Conservation (phyloP, 2,888 invertebrate genomes). For the Cyrtodaria siliqua region DNA sequence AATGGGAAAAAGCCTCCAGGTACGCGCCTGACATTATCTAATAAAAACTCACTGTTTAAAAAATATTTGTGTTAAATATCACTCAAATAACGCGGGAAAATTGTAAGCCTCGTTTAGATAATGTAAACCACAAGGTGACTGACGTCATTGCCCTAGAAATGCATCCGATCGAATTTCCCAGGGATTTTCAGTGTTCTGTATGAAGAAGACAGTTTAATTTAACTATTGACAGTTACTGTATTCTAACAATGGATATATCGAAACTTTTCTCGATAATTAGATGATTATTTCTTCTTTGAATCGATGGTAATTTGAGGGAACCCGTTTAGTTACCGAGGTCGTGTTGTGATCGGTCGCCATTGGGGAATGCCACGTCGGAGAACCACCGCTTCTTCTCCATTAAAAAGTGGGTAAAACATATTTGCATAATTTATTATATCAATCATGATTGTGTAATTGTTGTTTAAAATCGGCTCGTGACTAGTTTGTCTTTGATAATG, state of each 20-base stretch:
- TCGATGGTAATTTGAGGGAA: conserved; percentile 34
- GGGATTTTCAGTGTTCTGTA: conserved; percentile 46
- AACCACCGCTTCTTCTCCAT: conserved; percentile 56
- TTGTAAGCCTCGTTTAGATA: conserved; percentile 47
- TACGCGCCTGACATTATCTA: too few species aligned
- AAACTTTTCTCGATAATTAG: background rate
- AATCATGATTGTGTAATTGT: background rate
- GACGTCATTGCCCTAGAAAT: conserved; percentile 60
- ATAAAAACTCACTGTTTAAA: too few species aligned
- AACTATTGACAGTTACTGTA: background rate
- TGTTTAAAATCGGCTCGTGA: too few species aligned
- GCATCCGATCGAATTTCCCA: conserved; percentile 60
- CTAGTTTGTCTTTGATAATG: too few species aligned
- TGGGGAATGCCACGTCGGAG: conserved; percentile 78
- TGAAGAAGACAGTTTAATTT: too few species aligned
- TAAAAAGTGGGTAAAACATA: conserved; percentile 66
- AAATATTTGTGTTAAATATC: too few species aligned
- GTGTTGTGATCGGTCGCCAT: conserved; percentile 54
- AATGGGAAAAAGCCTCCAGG: too few species aligned
- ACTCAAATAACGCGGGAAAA: conserved; percentile 25
- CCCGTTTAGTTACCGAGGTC: conserved; percentile 27
- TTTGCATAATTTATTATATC: conserved; percentile 26
- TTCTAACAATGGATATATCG: background rate
- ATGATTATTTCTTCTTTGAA: background rate
- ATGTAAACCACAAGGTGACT: conserved; percentile 58